A percentile compares a stretch with the other conserved stretches of the same genome.
These are phyloP conservation scores for Eustalomyia histrio DNA, from an alignment of 2,888 invertebrate species.

Conservation along the genomic window DNA sequence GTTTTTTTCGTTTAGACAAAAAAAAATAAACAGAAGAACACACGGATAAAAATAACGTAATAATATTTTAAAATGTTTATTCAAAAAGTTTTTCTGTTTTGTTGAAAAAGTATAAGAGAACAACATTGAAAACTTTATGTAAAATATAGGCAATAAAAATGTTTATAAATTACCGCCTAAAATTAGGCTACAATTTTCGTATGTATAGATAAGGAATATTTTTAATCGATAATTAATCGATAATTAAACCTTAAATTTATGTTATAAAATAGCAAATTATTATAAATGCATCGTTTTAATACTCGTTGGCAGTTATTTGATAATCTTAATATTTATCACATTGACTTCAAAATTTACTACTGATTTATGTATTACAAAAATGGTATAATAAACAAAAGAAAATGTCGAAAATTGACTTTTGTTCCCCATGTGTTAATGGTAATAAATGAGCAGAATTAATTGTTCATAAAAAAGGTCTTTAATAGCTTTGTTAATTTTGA, in stretches of 20 bases:
- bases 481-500: too few relatives aligned
- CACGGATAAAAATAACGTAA: not conserved
- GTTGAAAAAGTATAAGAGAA: not conserved
- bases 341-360: too few relatives aligned
- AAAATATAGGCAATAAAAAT: constrained; percentile 15
- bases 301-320: too few relatives aligned
- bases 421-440: too few relatives aligned
- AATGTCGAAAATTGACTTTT: too few relatives aligned
- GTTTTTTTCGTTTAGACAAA: not conserved
- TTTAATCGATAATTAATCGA: not conserved
- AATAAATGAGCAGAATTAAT: too few relatives aligned
- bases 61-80: constrained; percentile 40
- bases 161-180: constrained; percentile 10
- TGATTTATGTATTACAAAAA: too few relatives aligned
- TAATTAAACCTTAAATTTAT: not conserved
- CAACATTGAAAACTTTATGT: constrained; percentile 1
- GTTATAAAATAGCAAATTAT: not conserved
- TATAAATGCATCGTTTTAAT: not conserved
- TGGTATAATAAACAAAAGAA: too few relatives aligned
- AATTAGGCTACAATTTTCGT: constrained; percentile 31
- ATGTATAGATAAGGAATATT: not conserved
- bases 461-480: too few relatives aligned
- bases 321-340: too few relatives aligned
- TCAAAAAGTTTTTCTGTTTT: constrained; percentile 42
- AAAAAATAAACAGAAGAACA: not conserved